Evolutionary conservation across 30 jellyfish, hydroid and myxozoan species (phyloP).

Genomic region (Turritopsis rubra): DNA sequence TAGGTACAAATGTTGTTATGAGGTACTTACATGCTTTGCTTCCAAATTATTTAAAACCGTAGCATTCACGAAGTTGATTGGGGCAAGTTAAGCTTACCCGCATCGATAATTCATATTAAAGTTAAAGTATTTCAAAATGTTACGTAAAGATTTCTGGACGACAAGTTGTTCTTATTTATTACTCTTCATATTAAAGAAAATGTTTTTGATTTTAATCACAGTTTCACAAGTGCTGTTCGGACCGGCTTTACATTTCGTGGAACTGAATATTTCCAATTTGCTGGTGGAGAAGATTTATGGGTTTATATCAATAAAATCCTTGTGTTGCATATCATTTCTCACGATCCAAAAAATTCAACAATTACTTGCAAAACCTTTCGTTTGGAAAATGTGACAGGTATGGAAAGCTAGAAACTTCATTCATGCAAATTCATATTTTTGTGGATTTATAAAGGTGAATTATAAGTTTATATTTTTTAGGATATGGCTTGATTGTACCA

Average conservation of each 20-base stretch:
- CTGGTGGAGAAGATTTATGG: slow-evolving; percentile 84
- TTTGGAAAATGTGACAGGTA: slow-evolving; percentile 5
- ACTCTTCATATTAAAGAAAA: not conserved
- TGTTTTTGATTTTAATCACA: not conserved
- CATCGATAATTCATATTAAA: too few species aligned
- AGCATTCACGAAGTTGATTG: too few species aligned
- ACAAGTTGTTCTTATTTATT: not conserved
- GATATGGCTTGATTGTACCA: slow-evolving; percentile 44
- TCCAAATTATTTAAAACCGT: too few species aligned
- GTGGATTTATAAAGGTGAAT: not conserved
- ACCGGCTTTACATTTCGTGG: slow-evolving; percentile 71
- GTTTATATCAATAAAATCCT: slow-evolving; percentile 48
- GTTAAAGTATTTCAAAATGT: too few species aligned
- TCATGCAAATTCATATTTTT: not conserved
- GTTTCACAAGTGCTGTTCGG: slow-evolving; percentile 74
- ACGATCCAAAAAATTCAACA: not conserved
- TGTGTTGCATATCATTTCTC: not conserved
- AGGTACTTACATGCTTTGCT: too few species aligned
- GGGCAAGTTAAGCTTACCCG: too few species aligned
- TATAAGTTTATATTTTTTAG: not conserved
- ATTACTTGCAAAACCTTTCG: slow-evolving; percentile 14
- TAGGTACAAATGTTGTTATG: too few species aligned
- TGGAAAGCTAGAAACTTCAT: not conserved
- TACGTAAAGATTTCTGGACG: too few species aligned
- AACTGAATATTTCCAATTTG: slow-evolving; percentile 52